These are phyloP conservation scores for Myotis daubentonii DNA, from an alignment of 2,797 vertebrate species.

Conservation along the genomic window DNA sequence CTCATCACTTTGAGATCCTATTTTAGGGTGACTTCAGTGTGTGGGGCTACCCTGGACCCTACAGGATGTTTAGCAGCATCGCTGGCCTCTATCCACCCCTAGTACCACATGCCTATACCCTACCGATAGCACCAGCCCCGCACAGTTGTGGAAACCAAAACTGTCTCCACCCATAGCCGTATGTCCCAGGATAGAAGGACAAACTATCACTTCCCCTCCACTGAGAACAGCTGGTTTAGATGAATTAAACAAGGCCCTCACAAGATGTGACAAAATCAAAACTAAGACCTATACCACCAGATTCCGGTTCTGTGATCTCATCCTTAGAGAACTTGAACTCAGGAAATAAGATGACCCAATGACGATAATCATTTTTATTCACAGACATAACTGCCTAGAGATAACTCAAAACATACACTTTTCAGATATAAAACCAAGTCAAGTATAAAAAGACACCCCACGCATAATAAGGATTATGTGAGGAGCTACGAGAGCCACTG, in stretches of 20 bases:
- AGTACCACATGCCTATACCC: neutral
- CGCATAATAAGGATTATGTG: neutral
- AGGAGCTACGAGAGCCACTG: neutral
- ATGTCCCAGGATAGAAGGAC: neutral
- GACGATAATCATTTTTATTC: neutral
- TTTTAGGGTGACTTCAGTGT: neutral
- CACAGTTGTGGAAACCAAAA: neutral
- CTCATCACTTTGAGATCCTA: neutral
- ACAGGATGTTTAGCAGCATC: neutral
- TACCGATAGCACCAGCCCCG: no score
- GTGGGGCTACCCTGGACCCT: neutral
- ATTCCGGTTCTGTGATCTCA: neutral
- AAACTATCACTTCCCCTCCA: neutral
- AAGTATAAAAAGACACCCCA: neutral
- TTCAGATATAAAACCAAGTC: slow-evolving; percentile 18
- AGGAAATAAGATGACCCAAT: neutral
- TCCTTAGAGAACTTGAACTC: neutral
- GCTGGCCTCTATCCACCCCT: neutral
- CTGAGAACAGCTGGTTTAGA: neutral
- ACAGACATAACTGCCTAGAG: neutral
- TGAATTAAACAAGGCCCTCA: neutral
- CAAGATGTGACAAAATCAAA: slow-evolving; percentile 34
- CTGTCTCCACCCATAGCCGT: neutral
- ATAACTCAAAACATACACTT: neutral
- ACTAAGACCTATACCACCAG: neutral